Base-by-base conservation (phyloP, 2,113 vertebrate species). In the Cavia porcellus region DNA sequence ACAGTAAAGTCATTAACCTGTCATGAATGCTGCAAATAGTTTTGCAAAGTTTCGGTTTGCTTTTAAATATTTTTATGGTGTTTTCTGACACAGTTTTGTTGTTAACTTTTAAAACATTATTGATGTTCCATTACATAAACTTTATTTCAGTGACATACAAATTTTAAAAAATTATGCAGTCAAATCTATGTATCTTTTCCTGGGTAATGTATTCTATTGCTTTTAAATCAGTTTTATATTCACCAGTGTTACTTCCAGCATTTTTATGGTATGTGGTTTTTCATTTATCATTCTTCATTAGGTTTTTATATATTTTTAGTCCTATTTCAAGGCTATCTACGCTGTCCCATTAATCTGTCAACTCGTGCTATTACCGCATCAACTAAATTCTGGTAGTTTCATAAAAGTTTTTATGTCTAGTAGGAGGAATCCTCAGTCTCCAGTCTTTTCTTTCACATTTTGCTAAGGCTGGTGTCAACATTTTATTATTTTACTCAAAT, bases 141-240 rank as follows among this genome's bases (percentile, higher is more conserved):
- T 90, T 97, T 93, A 93, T 94, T 93, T 97, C 22, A 79, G 14
- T 92, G 82, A 74, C 74, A 85, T 72, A 94, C 87, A 97, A 95
- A 80, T 92, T 90, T 79, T 6, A 64, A 89, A 91, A 96, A 95
- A 92, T 92, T 92, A 94, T 84, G 1, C 75, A 92, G 86, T 96
- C 45, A 92, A 90, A 93, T 96, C 72, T 91, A 30, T 96, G 75
- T 94, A 70, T 92, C 75, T 95, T 96, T 96, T 95, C 45, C 64
- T 82, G 79, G 92, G 57, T 95, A 90, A 95, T 97, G n/a, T 75
- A 95, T 81, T 94, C 55, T 79, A 45, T 90, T 87, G 96, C 86
- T 81, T 96, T 96, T 96, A 96, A 97, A 96, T 97, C 96, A 98
- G 62, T 95, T 97, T 97, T 94, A 97, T 95, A 81, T 91, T 91